Evolutionary conservation across 2,888 invertebrate genomes (phyloP), one percentile per base, ranked within the genome.

Genomic region (Crioceris asparagi): DNA sequence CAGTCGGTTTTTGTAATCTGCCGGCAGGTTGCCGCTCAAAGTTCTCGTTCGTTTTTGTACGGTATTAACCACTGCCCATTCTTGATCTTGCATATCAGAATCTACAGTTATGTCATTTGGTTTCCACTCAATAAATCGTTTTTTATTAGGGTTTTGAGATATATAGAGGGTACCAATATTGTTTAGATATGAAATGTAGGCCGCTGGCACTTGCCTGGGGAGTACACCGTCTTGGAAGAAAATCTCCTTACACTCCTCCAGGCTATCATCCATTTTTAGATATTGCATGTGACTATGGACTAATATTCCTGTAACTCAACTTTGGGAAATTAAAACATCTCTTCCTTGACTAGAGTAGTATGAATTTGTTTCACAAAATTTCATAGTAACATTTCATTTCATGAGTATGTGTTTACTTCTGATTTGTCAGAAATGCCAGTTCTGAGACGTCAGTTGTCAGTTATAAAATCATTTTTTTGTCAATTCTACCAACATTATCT

Each of bases 51-150:
- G 69, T 38, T 76, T 74, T 36, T 75, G 77, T 50, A 77, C 78
- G 29, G 83, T 79, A 53, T 84, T 82, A 12, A 87, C 85, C 38
- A 87, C 70, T 1, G 85, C 83, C 88, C 88, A 87, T 55, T 85
- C 86, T 54, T 83, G 82, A 55, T 83, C 83, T 53, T 82, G 83
- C 2, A 75, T 75, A 48, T 83, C 83, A 0, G 79, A 76, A 48
- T 84, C 82, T 10, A 86, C 75, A 30, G 79, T 83, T 45, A 83
- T 68, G 57, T 86, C 85, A 42, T 77, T 77, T 1, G 84, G 84
- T 56, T 81, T 77, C 90, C 88, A 90, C 61, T 88, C 88, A 36
- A 90, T 75, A 47, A 52, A 60, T 35, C 59, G 47, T 71, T 48
- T 51, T 48, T 63, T 63, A 42, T 65, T 67, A 36, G 70, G 65